These are phyloP conservation scores for Nothocercus nigrocapillus DNA, from an alignment of 2,113 vertebrate genomes.

Conservation along the genomic window DNA sequence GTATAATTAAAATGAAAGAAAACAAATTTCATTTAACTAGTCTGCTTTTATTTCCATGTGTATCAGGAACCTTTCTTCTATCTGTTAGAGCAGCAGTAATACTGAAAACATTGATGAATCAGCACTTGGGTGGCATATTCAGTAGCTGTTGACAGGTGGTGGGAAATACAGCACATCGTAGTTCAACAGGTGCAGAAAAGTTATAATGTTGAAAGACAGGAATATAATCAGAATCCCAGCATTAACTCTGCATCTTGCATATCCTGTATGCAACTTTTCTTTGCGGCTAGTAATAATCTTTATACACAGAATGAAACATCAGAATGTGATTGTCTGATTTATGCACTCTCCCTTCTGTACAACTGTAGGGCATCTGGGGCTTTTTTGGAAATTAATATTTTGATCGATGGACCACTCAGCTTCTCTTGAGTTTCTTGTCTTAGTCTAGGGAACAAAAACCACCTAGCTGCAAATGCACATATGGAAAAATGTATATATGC, in stretches of 20 bases:
- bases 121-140: not conserved
- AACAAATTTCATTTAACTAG: not conserved
- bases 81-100: not conserved
- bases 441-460: not conserved
- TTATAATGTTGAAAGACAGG: not conserved
- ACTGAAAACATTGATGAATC: not conserved
- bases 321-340: slow-evolving; percentile 1
- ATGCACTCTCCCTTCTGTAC: not conserved
- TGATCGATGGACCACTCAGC: not conserved
- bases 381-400: not conserved
- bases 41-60: not conserved
- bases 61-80: not conserved
- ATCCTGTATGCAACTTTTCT: not conserved
- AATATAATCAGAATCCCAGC: slow-evolving; percentile 2
- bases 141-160: slow-evolving; percentile 8
- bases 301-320: not conserved
- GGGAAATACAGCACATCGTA: slow-evolving; percentile 4
- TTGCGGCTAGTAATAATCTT: not conserved
- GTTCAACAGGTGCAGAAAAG: slow-evolving; percentile 38
- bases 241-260: not conserved
- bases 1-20: not conserved
- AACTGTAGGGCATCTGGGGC: not conserved
- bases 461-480: not conserved
- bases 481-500: not conserved
- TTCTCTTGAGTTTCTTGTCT: not conserved